A percentile compares a stretch with the other conserved stretches of the same genome.
Conservation (phyloP, 2,797 vertebrate genomes). For the Danionella dracula region DNA sequence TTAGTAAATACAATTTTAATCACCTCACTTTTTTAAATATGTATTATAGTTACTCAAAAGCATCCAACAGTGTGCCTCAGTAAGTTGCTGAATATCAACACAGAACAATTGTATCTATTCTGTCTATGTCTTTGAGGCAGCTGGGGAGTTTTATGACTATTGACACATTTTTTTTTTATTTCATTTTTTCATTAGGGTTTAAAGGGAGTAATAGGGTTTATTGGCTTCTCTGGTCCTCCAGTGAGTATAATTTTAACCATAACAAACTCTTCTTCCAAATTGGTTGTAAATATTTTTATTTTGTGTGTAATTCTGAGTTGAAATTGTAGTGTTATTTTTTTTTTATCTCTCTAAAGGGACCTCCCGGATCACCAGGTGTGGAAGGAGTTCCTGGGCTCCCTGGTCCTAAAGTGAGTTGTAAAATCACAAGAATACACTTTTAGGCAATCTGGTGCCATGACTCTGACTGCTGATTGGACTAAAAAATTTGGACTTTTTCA, state of each 20-base stretch:
- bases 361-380: constrained; percentile 62
- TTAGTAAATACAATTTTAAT: too few species aligned
- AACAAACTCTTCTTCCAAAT: not conserved
- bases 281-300: not conserved
- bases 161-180: not conserved
- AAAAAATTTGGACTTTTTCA: not conserved
- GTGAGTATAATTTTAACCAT: constrained; percentile 50
- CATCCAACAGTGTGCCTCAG: too few species aligned
- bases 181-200: constrained; percentile 56
- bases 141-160: too few species aligned
- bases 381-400: constrained; percentile 62
- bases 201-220: constrained; percentile 70
- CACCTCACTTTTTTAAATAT: too few species aligned
- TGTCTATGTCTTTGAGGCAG: too few species aligned
- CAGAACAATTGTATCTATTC: too few species aligned
- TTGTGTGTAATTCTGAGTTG: too few species aligned
- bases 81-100: too few species aligned
- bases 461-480: not conserved
- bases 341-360: constrained; percentile 57
- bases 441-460: too few species aligned
- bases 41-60: too few species aligned
- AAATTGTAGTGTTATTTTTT: not conserved
- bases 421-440: too few species aligned
- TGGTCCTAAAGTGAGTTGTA: constrained; percentile 64
- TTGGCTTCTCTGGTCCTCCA: constrained; percentile 56